Conservation (phyloP, 2,797 vertebrate species). For the Mallotus villosus region DNA sequence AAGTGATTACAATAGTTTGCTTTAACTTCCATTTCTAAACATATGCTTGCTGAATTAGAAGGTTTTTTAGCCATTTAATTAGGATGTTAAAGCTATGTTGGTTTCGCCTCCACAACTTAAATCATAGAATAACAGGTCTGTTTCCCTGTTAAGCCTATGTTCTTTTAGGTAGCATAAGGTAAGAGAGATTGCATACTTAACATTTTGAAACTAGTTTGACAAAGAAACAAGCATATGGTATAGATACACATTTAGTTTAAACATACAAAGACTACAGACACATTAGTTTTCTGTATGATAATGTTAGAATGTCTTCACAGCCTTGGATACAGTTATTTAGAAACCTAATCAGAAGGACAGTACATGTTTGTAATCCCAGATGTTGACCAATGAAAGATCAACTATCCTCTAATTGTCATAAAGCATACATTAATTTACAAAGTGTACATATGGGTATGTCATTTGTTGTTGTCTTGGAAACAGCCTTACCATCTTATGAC, state of each 20-base stretch:
- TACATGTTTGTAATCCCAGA: not conserved
- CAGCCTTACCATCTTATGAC: not conserved
- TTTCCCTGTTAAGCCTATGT: too few relatives aligned
- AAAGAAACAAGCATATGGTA: not conserved
- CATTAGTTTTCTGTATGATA: not conserved
- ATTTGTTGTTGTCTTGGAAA: conserved; percentile 15
- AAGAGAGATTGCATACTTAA: not conserved
- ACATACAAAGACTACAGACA: not conserved
- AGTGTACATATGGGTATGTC: not conserved
- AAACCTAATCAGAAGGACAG: not conserved
- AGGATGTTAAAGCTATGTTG: not conserved
- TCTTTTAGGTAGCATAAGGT: not conserved
- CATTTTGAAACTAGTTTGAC: not conserved
- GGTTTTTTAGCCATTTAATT: not conserved
- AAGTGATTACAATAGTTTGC: not conserved
- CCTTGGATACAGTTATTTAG: not conserved
- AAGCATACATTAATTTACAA: too few relatives aligned
- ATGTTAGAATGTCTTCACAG: not conserved
- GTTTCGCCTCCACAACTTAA: too few relatives aligned
- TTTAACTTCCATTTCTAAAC: not conserved
- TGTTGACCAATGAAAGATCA: not conserved
- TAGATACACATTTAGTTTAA: not conserved
- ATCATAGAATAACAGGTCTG: too few relatives aligned
- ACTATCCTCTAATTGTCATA: not conserved
- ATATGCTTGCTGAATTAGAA: not conserved